A percentile compares a stretch with the other conserved stretches of the same genome.
Conservation (phyloP, 2,888 invertebrate genomes). For the Cataglyphis rosenhaueri region DNA sequence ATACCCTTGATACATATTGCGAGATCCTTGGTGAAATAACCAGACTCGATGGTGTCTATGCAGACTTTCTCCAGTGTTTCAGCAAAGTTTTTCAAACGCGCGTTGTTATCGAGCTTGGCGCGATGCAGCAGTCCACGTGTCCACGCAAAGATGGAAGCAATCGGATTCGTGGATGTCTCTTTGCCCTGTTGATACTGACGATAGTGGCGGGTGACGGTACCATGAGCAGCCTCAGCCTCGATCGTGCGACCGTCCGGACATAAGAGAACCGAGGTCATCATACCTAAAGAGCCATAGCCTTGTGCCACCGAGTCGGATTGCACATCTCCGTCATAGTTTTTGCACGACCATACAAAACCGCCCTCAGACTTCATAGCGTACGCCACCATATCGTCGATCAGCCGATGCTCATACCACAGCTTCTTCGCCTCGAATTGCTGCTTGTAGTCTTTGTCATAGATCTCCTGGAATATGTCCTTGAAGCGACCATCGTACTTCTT, state of each 20-base stretch:
- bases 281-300: conserved; percentile 97
- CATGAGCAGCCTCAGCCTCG: conserved; percentile 99
- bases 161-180: conserved; percentile 99
- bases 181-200: conserved; percentile 96
- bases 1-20: conserved; percentile 99
- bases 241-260: conserved; percentile 99
- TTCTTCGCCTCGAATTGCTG: conserved; percentile 92
- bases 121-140: conserved; percentile 96
- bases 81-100: conserved; percentile 92
- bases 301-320: conserved; percentile 99
- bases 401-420: conserved; percentile 99
- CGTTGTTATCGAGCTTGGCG: conserved; percentile 96
- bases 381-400: conserved; percentile 99
- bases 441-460: conserved; percentile 96
- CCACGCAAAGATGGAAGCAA: conserved; percentile 99
- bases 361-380: conserved; percentile 99
- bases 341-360: conserved; percentile 99
- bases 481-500: conserved; percentile 98
- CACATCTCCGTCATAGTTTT: conserved; percentile 99
- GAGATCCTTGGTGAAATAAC: conserved; percentile 99
- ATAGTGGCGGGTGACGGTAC: conserved; percentile 97
- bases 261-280: conserved; percentile 99
- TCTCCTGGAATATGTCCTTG: conserved; percentile 98
- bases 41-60: conserved; percentile 97
- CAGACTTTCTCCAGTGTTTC: conserved; percentile 95